phyloP scores from a whole-genome alignment of 2,888 invertebrate genomes.

The Biston betularia region DNA sequence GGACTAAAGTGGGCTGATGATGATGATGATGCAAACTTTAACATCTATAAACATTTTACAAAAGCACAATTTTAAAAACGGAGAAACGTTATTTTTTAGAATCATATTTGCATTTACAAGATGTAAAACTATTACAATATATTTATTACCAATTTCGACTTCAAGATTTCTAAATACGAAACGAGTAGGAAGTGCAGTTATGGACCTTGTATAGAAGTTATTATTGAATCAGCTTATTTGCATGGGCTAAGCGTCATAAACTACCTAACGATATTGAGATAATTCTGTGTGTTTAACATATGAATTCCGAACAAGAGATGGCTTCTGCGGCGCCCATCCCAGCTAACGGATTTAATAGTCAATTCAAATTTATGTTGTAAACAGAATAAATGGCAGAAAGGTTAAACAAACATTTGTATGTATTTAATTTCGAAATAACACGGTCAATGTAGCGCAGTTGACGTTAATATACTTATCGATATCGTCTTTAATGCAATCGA shows the following conservation, averaged over 20 bases:
- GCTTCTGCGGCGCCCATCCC: slow-evolving; percentile 22
- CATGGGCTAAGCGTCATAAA: slow-evolving; percentile 24
- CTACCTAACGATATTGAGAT: slow-evolving; percentile 25
- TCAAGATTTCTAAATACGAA: slow-evolving; percentile 33
- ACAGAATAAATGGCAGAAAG: slow-evolving; percentile 26
- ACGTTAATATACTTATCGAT: not conserved
- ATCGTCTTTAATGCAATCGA: not conserved
- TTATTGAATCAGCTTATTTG: slow-evolving; percentile 33
- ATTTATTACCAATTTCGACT: slow-evolving; percentile 30
- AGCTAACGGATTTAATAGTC: slow-evolving; percentile 25
- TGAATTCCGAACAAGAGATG: slow-evolving; percentile 16
- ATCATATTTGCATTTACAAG: slow-evolving; percentile 25
- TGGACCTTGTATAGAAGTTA: slow-evolving; percentile 22
- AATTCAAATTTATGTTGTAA: slow-evolving; percentile 31
- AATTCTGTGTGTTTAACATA: slow-evolving; percentile 30
- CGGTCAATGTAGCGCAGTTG: slow-evolving; percentile 17
- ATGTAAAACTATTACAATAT: slow-evolving; percentile 29
- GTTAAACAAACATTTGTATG: slow-evolving; percentile 32
- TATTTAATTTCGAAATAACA: slow-evolving; percentile 31
- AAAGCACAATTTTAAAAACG: slow-evolving; percentile 8
- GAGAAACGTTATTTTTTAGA: slow-evolving; percentile 22
- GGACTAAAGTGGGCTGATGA: no score
- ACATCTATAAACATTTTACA: not conserved
- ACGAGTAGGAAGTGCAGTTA: slow-evolving; percentile 26
- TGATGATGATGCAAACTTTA: no score